Evolutionary conservation across 2,888 invertebrate genomes (phyloP).

Genomic region (Teleiodes luculella): DNA sequence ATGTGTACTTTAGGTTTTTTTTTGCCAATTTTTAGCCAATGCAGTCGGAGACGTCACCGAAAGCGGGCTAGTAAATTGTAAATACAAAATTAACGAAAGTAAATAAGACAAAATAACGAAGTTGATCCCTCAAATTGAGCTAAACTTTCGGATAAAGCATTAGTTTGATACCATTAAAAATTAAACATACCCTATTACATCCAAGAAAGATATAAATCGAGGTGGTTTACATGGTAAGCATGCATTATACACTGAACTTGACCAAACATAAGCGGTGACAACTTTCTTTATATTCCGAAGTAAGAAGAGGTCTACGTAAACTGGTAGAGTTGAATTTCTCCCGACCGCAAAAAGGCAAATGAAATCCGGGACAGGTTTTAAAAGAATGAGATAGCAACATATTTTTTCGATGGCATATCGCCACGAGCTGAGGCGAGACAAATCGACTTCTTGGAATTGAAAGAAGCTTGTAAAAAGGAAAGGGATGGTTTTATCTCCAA

Average conservation of each 20-base stretch:
- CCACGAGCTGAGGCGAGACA: conserved; percentile 63
- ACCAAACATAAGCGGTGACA: conserved; percentile 4
- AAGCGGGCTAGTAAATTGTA: no score
- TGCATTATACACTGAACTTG: conserved; percentile 11
- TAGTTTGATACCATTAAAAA: no score
- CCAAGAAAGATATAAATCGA: conserved; percentile 4
- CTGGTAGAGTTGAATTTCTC: conserved; percentile 31
- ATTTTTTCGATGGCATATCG: conserved; percentile 40
- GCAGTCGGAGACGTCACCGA: no score
- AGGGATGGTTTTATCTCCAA: conserved; percentile 44
- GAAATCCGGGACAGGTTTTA: conserved; percentile 62
- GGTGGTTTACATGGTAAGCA: conserved; percentile 3
- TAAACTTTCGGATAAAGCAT: no score
- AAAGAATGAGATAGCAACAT: conserved; percentile 47
- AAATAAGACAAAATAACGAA: no score
- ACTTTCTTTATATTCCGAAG: conserved; percentile 9
- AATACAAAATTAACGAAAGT: no score
- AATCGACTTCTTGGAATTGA: conserved; percentile 48
- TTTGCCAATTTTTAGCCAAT: no score
- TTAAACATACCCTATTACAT: no score
- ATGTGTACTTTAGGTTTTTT: no score
- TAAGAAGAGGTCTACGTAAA: conserved; percentile 16
- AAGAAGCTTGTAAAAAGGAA: conserved; percentile 44
- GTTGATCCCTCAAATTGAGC: no score
- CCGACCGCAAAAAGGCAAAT: conserved; percentile 51